Percentiles rank a stretch among this genome's conserved stretches.
phyloP scores from a whole-genome alignment of 2,113 vertebrate species.

The Mastomys natalensis region DNA sequence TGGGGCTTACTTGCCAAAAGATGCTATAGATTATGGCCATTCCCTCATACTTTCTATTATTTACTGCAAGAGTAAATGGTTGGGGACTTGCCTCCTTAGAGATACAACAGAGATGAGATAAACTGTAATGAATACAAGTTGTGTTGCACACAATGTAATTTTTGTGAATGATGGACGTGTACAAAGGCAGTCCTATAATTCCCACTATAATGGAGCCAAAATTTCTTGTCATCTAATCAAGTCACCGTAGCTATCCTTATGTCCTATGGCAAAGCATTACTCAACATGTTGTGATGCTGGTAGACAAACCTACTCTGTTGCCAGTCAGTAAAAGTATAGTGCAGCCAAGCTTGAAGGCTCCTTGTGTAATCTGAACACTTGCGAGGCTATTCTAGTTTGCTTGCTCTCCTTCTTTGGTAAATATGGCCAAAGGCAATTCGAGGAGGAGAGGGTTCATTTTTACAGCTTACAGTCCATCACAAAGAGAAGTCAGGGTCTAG shows the following conservation, averaged over 20 bases:
- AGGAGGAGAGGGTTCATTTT: not conserved
- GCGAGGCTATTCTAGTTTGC: not conserved
- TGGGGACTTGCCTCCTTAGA: not conserved
- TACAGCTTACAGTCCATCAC: not conserved
- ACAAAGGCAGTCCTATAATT: not conserved
- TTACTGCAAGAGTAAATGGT: not conserved
- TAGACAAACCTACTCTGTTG: not conserved
- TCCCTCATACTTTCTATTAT: not conserved
- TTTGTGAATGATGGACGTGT: not conserved
- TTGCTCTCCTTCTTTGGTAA: not conserved
- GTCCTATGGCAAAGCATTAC: not conserved
- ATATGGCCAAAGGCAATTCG: not conserved
- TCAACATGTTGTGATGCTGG: not conserved
- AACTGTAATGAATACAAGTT: not conserved
- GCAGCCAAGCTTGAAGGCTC: too few relatives aligned
- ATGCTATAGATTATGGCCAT: not conserved
- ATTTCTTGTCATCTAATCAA: not conserved
- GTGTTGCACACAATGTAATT: not conserved
- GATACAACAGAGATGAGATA: not conserved
- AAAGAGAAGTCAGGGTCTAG: not conserved
- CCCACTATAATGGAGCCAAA: not conserved
- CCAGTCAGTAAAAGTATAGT: not conserved
- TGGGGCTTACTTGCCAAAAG: slow-evolving; percentile 38
- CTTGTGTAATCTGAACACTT: not conserved
- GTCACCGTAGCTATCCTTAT: not conserved